Base-by-base conservation (phyloP, 2,113 vertebrate species). In the Desmodus rotundus region DNA sequence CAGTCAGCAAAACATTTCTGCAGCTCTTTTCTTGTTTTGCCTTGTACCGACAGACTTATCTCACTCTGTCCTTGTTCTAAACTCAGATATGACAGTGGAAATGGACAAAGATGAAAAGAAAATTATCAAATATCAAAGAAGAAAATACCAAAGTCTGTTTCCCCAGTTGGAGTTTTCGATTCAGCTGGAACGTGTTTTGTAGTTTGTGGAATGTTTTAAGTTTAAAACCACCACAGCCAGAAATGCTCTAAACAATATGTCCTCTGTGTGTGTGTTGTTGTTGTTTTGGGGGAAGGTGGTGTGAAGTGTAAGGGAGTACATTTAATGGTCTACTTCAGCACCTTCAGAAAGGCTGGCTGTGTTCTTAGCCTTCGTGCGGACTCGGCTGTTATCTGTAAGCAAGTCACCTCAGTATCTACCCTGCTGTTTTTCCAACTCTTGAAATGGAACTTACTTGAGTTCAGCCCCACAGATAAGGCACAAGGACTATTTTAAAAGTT, bases 121-220 rank as follows among this genome's bases (percentile, higher is more conserved):
- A 97, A 87, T 87, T 65, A 93, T 54, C 50, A 86, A 89, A 58
- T 91, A 91, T n/a, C 93, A 93, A 91, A 96, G 31, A 93, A 95
- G 45, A 89, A 87, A 94, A 80, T 63, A 54, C 11, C 11, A 26
- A 86, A 78, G 72, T 52, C 72, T 92, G 14, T 86, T 94, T 92
- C 19, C 58, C 36, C 58, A 38, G 38, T 14, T 68, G 56, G n/a
- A 72, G n/a, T 84, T 92, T 93, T 87, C 65, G 87, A 20, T 70
- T 94, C 54, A 83, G 68, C 61, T 36, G 33, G 56, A 28, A 89
- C 19, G 7, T 61, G 31, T 89, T 97, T 93, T 84, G n/a, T 81
- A 83, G 56, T 87, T 50, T 68, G 67, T 83, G 14, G 31, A 1
- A 0, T n/a, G 50, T 96, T 92, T 90, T 56, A 81, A 86, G 15